Percentiles rank a stretch among this genome's conserved stretches.
Conservation (phyloP, 1,140 invertebrate species). For the Drosophila kikkawai region DNA sequence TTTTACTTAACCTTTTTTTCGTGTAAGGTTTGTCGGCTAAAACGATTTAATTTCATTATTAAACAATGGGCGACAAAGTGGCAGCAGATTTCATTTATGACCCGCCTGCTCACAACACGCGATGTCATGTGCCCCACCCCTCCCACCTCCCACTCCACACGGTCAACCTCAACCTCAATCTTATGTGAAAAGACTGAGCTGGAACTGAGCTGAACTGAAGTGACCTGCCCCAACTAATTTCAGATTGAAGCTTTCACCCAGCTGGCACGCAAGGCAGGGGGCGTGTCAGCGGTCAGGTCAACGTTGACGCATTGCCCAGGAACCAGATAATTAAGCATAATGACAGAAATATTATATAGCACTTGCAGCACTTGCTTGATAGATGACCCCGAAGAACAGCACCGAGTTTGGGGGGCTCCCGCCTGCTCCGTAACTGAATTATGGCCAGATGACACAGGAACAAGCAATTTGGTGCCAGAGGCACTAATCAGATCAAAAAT, state of each 20-base stretch:
- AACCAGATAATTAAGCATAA: constrained; percentile 84
- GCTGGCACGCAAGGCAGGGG: constrained; percentile 50
- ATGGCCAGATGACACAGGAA: constrained; percentile 54
- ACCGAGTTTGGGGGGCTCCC: neutral
- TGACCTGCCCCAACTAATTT: constrained; percentile 61
- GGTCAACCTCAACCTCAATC: constrained; percentile 33
- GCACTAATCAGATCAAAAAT: constrained; percentile 26
- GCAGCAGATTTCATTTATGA: constrained; percentile 80
- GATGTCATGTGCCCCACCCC: constrained; percentile 41
- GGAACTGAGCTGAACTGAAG: constrained; percentile 20
- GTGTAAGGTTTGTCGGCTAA: constrained; percentile 36
- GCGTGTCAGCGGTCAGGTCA: constrained; percentile 44
- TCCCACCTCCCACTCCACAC: neutral
- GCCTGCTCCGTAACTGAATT: constrained; percentile 17
- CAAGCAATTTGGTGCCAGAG: constrained; percentile 39
- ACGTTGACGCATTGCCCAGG: constrained; percentile 81
- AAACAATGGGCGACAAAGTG: constrained; percentile 83
- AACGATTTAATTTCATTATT: constrained; percentile 82
- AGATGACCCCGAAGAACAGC: constrained; percentile 37
- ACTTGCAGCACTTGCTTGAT: constrained; percentile 69
- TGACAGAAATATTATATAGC: constrained; percentile 80
- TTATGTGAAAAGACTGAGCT: constrained; percentile 37
- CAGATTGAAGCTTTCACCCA: constrained; percentile 21
- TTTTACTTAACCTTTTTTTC: constrained; percentile 3
- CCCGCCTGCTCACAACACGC: constrained; percentile 57